Conservation (phyloP, 1,140 invertebrate genomes). For the Homarus americanus region DNA sequence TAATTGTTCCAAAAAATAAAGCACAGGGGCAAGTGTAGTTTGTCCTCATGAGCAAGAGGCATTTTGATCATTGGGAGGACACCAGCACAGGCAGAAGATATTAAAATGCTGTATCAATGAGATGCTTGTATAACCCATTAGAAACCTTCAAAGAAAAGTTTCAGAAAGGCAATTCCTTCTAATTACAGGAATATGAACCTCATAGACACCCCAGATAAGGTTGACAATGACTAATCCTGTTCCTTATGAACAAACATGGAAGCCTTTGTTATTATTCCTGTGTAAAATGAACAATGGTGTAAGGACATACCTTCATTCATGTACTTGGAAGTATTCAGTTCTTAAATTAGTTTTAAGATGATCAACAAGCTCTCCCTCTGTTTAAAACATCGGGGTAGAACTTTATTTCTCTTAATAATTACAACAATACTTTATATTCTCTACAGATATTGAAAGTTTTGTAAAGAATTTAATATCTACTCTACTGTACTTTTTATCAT, state of each 20-base stretch:
- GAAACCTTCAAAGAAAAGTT: background rate
- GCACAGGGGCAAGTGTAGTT: slow-evolving; percentile 6
- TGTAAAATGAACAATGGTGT: slow-evolving; percentile 3
- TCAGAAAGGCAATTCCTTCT: slow-evolving; percentile 2
- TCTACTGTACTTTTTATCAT: too few species aligned
- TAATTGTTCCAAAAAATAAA: slow-evolving; percentile 14
- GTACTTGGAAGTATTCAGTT: background rate
- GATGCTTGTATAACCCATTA: background rate
- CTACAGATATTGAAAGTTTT: too few species aligned
- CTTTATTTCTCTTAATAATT: too few species aligned
- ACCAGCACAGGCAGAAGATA: background rate
- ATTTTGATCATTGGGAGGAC: slow-evolving; percentile 13
- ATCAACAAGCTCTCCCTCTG: background rate
- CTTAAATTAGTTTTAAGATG: background rate
- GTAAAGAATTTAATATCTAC: too few species aligned
- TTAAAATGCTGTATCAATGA: background rate
- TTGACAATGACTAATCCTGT: slow-evolving; percentile 4
- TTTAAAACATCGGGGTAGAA: background rate
- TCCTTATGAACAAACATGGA: slow-evolving; percentile 30
- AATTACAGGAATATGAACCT: background rate
- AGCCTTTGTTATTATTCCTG: slow-evolving; percentile 31
- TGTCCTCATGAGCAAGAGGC: background rate
- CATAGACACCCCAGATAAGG: background rate
- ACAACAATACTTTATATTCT: too few species aligned
- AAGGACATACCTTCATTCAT: background rate